phyloP scores from a whole-genome alignment of 2,797 vertebrate species.

The Argya squamiceps region DNA sequence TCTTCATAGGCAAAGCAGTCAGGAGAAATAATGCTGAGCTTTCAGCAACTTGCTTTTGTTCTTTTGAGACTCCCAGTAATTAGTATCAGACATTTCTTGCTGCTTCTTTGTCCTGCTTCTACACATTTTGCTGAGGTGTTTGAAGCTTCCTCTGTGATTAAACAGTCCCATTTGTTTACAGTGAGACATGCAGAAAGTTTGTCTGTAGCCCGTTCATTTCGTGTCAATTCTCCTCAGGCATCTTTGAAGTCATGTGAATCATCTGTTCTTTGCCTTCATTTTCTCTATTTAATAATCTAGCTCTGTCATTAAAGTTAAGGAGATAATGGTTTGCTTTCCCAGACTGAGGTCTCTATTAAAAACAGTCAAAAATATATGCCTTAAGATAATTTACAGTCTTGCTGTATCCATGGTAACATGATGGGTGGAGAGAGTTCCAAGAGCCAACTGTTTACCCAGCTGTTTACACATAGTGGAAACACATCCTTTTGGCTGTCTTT shows the following conservation, averaged over 20 bases:
- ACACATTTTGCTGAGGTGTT: background rate
- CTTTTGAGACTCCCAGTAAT: background rate
- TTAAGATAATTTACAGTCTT: background rate
- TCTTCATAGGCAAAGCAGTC: background rate
- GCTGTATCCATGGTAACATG: background rate
- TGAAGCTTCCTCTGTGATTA: background rate
- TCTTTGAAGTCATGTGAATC: background rate
- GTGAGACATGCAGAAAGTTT: background rate
- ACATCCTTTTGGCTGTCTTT: background rate
- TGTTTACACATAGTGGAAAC: background rate
- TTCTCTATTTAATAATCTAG: background rate
- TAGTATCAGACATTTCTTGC: background rate
- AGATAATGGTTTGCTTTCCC: background rate
- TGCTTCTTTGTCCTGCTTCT: background rate
- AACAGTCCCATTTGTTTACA: background rate
- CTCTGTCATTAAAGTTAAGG: background rate
- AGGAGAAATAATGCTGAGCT: background rate
- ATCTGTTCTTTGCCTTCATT: background rate
- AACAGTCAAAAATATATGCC: background rate
- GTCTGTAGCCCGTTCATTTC: background rate
- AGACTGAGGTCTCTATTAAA: background rate
- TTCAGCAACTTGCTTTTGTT: background rate
- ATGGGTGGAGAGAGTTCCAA: background rate
- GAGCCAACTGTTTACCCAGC: background rate
- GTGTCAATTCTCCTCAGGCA: background rate